Evolutionary conservation across 1,140 invertebrate species (phyloP).

Genomic region (Scaptomyza montana): DNA sequence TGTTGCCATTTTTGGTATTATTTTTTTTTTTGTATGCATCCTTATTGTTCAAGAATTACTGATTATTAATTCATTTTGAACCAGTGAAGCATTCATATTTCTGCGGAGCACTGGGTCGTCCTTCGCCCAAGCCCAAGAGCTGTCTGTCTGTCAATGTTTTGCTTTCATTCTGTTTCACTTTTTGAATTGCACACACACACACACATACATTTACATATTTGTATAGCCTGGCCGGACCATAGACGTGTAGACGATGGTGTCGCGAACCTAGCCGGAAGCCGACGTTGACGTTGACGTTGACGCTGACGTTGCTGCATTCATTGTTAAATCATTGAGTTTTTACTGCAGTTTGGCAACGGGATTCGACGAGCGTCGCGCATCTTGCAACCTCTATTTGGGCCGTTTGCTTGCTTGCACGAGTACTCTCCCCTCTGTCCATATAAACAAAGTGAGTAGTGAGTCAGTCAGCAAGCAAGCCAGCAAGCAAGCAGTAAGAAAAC

Average conservation of each 20-base stretch:
- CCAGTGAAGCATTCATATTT: conserved; percentile 80
- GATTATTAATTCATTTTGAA: conserved; percentile 82
- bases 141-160: conserved; percentile 79
- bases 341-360: conserved; percentile 76
- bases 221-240: conserved; percentile 54
- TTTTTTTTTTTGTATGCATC: conserved; percentile 34
- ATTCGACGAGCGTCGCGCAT: conserved; percentile 54
- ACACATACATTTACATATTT: conserved; percentile 48
- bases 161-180: conserved; percentile 64
- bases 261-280: conserved; percentile 46
- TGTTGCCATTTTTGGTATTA: conserved; percentile 18
- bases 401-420: conserved; percentile 21
- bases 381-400: conserved; percentile 74
- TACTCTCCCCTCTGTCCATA: conserved; percentile 56
- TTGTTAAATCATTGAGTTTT: conserved; percentile 82
- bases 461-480: conserved; percentile 47
- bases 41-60: conserved; percentile 81
- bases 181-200: conserved; percentile 9
- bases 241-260: conserved; percentile 45
- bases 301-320: conserved; percentile 59
- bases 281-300: conserved; percentile 44
- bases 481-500: conserved; percentile 72
- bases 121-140: conserved; percentile 48
- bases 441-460: conserved; percentile 63
- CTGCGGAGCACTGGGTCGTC: conserved; percentile 71